phyloP scores from a whole-genome alignment of 1,140 invertebrate species.

The Bathynomus jamesi region DNA sequence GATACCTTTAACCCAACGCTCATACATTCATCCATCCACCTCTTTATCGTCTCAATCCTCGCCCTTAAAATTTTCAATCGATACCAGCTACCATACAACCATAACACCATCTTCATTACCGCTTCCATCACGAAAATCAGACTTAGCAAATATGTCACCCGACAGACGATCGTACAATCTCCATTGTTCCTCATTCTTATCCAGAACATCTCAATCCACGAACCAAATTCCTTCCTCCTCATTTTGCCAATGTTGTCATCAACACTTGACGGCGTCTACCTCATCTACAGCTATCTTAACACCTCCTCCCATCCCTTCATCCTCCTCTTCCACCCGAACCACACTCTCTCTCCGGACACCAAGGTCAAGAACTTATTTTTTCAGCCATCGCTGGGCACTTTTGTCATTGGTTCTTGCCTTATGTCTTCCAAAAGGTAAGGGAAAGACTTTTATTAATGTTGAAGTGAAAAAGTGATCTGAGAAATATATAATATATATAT shows the following conservation, averaged over 20 bases:
- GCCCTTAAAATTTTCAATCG: background rate
- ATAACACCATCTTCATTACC: background rate
- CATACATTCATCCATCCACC: background rate
- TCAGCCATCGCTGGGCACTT: background rate
- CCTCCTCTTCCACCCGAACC: background rate
- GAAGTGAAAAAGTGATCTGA: too few relatives aligned
- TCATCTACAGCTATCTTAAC: background rate
- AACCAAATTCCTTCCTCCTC: background rate
- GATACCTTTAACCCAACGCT: background rate
- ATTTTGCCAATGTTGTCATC: background rate
- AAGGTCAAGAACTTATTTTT: background rate
- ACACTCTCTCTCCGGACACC: background rate
- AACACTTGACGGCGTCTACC: background rate
- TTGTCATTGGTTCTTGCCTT: constrained; percentile 1
- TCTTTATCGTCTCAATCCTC: background rate
- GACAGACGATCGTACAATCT: background rate
- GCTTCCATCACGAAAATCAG: too few relatives aligned
- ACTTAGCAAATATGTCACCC: background rate
- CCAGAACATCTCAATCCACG: background rate
- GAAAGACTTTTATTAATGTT: too few relatives aligned
- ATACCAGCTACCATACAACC: background rate
- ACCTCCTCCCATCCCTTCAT: background rate
- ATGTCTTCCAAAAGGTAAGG: background rate
- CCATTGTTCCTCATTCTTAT: background rate
- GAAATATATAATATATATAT: background rate